phyloP scores from a whole-genome alignment of 2,113 vertebrate genomes.

The Sceloporus tristichus region DNA sequence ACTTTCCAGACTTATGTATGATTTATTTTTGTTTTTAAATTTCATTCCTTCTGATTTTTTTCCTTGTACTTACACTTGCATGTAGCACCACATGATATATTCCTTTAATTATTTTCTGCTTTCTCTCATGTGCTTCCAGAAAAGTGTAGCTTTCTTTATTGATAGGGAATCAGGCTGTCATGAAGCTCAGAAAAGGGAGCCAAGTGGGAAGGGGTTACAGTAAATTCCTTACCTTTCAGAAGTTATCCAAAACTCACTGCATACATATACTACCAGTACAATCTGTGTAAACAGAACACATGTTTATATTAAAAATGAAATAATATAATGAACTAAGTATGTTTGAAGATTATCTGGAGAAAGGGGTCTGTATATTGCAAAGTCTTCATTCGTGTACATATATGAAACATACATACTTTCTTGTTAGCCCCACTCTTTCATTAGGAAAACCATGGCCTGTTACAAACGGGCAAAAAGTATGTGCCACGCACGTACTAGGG shows the following conservation, averaged over 20 bases:
- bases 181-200: not conserved
- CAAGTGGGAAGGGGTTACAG: not conserved
- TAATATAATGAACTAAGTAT: not conserved
- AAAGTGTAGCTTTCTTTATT: not conserved
- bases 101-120: not conserved
- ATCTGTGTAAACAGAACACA: not conserved
- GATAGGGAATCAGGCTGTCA: not conserved
- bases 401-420: no score
- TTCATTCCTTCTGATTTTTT: not conserved
- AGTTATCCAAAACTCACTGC: not conserved
- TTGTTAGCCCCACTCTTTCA: no score
- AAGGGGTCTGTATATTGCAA: not conserved
- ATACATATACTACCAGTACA: not conserved
- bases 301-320: not conserved
- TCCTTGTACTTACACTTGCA: not conserved
- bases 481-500: no score
- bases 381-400: no score
- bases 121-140: not conserved
- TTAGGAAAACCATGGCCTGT: no score
- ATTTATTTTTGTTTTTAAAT: not conserved
- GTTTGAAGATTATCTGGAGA: not conserved
- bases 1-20: not conserved
- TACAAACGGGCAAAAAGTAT: no score
- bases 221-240: not conserved
- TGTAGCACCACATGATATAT: not conserved